Conservation (phyloP, 2,113 vertebrate genomes). For the Alexandromys fortis region DNA sequence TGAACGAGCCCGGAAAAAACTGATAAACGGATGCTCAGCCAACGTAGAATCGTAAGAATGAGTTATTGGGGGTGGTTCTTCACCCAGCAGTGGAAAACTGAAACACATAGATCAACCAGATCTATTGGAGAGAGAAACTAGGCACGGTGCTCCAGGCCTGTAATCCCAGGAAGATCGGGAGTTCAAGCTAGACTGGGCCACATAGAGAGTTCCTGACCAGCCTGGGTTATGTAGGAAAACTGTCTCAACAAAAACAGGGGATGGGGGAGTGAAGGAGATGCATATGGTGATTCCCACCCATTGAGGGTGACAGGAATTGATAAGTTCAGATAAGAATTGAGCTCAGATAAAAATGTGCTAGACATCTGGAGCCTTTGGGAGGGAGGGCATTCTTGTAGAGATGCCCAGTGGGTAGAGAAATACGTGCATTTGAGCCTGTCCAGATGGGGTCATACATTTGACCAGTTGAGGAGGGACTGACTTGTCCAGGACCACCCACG, state of each 20-base stretch:
- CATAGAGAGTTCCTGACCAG: background rate
- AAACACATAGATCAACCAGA: background rate
- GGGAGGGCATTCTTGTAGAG: background rate
- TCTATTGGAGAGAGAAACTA: background rate
- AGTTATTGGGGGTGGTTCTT: background rate
- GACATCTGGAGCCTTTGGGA: background rate
- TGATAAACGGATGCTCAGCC: background rate
- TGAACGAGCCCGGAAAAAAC: background rate
- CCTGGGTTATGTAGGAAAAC: background rate
- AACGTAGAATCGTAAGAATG: background rate
- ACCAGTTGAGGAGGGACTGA: background rate
- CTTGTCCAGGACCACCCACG: background rate
- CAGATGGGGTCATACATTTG: background rate
- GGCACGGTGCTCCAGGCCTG: background rate
- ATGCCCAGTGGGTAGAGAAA: background rate
- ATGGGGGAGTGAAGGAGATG: no score
- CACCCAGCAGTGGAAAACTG: background rate
- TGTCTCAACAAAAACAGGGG: background rate
- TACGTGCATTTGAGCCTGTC: no score
- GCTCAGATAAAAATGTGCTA: background rate
- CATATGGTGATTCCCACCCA: background rate
- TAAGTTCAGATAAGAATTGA: background rate
- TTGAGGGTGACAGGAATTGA: background rate
- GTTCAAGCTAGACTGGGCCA: background rate
- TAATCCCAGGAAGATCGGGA: background rate